These are phyloP conservation scores for Salticus scenicus DNA, from an alignment of 2,888 invertebrate species.

Conservation along the genomic window DNA sequence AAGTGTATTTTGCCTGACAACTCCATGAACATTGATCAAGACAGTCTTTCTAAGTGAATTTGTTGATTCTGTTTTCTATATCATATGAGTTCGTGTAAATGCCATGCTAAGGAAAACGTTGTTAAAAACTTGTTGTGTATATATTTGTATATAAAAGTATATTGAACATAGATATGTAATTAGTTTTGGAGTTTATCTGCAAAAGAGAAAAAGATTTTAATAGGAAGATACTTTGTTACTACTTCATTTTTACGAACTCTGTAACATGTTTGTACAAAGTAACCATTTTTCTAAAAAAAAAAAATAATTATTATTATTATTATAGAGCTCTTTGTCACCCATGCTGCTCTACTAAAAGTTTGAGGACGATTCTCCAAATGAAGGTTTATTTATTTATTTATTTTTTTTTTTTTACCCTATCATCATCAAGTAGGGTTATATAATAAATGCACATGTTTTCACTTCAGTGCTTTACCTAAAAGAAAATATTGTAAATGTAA, in stretches of 20 bases:
- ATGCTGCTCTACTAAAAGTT: neutral
- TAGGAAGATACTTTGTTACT: conserved; percentile 63
- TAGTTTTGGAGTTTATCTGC: conserved; percentile 58
- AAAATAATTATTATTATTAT: no score
- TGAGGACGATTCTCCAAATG: neutral
- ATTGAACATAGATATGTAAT: conserved; percentile 57
- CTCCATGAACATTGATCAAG: neutral
- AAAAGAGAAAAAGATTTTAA: conserved; percentile 44
- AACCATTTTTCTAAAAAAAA: conserved; percentile 40
- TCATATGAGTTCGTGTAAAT: conserved; percentile 14
- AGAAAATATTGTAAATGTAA: no score
- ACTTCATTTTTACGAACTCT: conserved; percentile 49
- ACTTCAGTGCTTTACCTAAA: no score
- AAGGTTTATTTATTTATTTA: no score
- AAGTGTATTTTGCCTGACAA: neutral
- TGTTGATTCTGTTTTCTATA: neutral
- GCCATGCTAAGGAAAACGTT: conserved; percentile 9
- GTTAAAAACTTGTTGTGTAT: conserved; percentile 17
- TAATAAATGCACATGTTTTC: no score
- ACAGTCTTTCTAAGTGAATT: conserved; percentile 2
- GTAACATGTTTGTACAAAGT: conserved; percentile 38
- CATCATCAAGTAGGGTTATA: no score
- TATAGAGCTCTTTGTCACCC: neutral
- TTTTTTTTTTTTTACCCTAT: no score
- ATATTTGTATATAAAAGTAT: conserved; percentile 57